Base-by-base conservation (phyloP, 1,140 invertebrate genomes). In the Theocolax elegans region DNA sequence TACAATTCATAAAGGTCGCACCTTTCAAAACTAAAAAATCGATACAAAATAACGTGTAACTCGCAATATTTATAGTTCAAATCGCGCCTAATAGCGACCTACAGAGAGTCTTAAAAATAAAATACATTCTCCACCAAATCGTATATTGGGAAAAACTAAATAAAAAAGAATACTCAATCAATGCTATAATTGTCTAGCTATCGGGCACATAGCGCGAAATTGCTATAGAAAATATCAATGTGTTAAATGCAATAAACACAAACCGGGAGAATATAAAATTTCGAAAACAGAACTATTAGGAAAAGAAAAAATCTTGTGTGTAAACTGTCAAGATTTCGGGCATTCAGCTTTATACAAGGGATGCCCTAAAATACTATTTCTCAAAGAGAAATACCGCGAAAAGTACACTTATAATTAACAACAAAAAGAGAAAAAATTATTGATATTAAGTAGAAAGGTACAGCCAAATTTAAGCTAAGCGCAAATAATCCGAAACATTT, bases 151-250 rank as follows among this genome's bases (percentile, higher is more conserved):
- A 80, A 53, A 76, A 69, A 72, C 1, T 76, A 10, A 56, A 25
- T 19, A 75, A 72, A 56, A 73, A 25, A 1, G 49, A n/a, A n/a
- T 73, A 38, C 15, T n/a, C 3, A 67, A 63, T 0, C 77, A 80
- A 62, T 79, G 77, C 19, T 73, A 71, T 29, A 75, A 74, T 4
- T 76, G 78, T 17, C 75, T 78, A 56, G 8, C 72, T 10, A 3
- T 76, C 17, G 73, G 71, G 0, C 74, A 78, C 13, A 6, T 49
- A 1, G 73, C 68, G 0, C 1, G 8, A 23, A 77, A 78, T 21
- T 78, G 77, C 23, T 65, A 76, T 4, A 1, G 76, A 12, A 3
- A 2, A 17, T 72, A 72, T 27, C 58, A 70, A 15, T 74, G 75
- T 40, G 66, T 75, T 9, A 64, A 68, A 58, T 73, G 72, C 38